Evolutionary conservation across 2,797 vertebrate species (phyloP).

Genomic region (Sebastes ruberrimus): DNA sequence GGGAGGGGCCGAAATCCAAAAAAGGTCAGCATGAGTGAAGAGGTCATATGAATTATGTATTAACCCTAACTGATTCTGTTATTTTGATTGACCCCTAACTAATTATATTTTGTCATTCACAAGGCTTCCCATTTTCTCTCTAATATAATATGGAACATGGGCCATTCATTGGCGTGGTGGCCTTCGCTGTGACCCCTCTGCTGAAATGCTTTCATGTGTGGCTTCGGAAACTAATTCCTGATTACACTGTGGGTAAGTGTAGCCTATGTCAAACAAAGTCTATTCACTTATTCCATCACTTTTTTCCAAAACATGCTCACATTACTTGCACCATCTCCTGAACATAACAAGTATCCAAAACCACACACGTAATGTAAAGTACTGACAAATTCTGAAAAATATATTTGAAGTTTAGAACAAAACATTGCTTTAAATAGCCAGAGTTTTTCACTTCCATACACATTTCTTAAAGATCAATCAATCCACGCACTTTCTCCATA

Average conservation of each 20-base stretch:
- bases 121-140: conserved; percentile 45
- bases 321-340: not conserved
- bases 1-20: conserved; percentile 13
- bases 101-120: conserved; percentile 54
- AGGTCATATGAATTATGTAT: conserved; percentile 81
- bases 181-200: conserved; percentile 20
- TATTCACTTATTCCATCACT: not conserved
- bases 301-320: not conserved
- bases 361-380: not conserved
- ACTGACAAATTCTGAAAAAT: not conserved
- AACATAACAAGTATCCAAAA: not conserved
- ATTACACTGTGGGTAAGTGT: conserved; percentile 5
- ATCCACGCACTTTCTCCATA: not conserved
- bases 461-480: not conserved
- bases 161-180: conserved; percentile 21
- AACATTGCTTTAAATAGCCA: not conserved
- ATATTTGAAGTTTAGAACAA: not conserved
- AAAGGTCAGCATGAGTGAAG: conserved; percentile 44
- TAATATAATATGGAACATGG: conserved; percentile 48
- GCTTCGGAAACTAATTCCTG: conserved; percentile 47
- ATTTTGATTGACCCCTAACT: conserved; percentile 50
- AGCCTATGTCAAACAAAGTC: not conserved
- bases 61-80: conserved; percentile 37
- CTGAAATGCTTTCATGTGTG: conserved; percentile 47
- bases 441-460: not conserved